Evolutionary conservation across 2,797 vertebrate species (phyloP), one percentile per base, ranked within the genome.

Genomic region (Emys orbicularis): DNA sequence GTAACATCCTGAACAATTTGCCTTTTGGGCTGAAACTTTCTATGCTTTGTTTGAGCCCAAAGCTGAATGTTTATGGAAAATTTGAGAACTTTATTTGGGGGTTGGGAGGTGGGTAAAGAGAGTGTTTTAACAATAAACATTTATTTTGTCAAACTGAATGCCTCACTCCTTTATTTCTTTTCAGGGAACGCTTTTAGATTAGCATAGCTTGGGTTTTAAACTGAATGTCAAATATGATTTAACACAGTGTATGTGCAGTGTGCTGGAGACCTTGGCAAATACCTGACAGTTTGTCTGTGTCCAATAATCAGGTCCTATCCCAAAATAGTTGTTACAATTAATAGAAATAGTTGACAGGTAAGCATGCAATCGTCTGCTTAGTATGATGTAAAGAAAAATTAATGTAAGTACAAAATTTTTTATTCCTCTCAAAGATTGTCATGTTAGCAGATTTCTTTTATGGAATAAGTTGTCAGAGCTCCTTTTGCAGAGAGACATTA

Each of bases 171-270:
- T 87, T 89, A 76, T 89, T 94, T 79, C 41, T 83, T 90, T 94
- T 57, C 77, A 68, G 74, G 31, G 83, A 34, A 31, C 47, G 53
- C 61, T 88, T 89, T 94, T 88, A 88, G 31, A 27, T 88, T 94
- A 87, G n/a, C 6, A 9, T 81, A 85, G 44, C 47, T 93, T 91
- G 6, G 41, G 6, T 88, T 92, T 95, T 82, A 95, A 95, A 95
- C 89, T 88, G 13, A 27, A 15, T 0, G 7, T 93, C 61, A 94
- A 87, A 96, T 76, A 76, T 44, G 0, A 68, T 91, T 89, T 86
- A 92, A 77, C 19, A 56, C 23, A 90, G 27, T 61, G 79, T 88
- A 56, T 96, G 83, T 84, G 61, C 74, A 93, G 50, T 83, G 34
- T 92, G 92, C 44, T 61, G 13, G 34, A 13, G 53, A 81, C 31